A percentile compares a stretch with the other conserved stretches of the same genome.
Evolutionary conservation across 2,797 vertebrate species (phyloP).

Genomic region (Syngnathus rostellatus): DNA sequence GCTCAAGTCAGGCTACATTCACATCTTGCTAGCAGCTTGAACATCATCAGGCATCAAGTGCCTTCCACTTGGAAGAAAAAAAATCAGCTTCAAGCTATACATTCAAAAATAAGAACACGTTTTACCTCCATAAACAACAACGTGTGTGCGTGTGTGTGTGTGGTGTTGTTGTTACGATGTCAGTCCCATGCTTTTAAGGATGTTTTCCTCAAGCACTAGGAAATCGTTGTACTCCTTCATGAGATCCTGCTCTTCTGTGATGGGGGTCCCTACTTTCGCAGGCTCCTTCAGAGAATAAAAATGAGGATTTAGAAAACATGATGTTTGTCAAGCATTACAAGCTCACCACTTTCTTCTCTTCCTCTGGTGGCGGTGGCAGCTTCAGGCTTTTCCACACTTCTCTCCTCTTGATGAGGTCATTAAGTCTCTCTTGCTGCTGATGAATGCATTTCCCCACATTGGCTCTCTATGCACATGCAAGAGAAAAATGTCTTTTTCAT

Average conservation of each 20-base stretch:
- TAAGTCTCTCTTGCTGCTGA: constrained; percentile 72
- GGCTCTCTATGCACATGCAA: constrained; percentile 52
- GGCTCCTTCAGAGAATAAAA: constrained; percentile 42
- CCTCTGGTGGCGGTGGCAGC: constrained; percentile 45
- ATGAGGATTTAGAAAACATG: constrained; percentile 9
- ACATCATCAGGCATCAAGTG: too few relatives aligned
- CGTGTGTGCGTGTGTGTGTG: too few relatives aligned
- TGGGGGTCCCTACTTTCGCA: constrained; percentile 22
- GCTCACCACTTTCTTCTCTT: constrained; percentile 53
- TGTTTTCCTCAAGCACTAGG: constrained; percentile 56
- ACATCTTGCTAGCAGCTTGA: too few relatives aligned
- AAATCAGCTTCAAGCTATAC: neutral
- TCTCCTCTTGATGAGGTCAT: constrained; percentile 59
- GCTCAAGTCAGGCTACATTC: too few relatives aligned
- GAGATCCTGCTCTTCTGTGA: constrained; percentile 39
- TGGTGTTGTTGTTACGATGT: constrained; percentile 9
- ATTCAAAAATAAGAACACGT: neutral
- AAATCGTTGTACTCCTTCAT: constrained; percentile 49
- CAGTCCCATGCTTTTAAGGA: constrained; percentile 50
- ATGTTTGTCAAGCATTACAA: neutral
- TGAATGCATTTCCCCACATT: constrained; percentile 73
- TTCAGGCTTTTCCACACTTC: constrained; percentile 55
- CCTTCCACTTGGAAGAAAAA: neutral
- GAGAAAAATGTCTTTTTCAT: neutral
- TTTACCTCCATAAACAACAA: neutral